Evolutionary conservation across 2,888 invertebrate genomes (phyloP), one percentile per base, ranked within the genome.

Genomic region (Raillietiella orientalis): DNA sequence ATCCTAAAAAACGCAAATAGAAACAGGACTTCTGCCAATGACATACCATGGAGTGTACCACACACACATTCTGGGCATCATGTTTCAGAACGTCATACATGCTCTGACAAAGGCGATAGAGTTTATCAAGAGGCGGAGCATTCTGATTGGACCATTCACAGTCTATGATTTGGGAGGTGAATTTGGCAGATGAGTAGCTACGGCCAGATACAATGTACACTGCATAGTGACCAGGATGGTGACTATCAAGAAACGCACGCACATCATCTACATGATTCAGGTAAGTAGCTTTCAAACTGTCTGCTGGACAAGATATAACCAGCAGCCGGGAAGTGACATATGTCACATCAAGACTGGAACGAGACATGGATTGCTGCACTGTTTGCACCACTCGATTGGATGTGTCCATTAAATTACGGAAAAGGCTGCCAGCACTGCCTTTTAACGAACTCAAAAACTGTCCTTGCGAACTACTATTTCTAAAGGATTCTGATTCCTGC

Each of bases 331-430:
- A 74, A 6, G 87, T 87, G 33, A 90, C 62, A 46, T 82, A 82
- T 41, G 67, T 74, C 28, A 84, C 66, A 43, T 90, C 87, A 40
- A 87, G 50, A 46, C 84, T 84, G 25, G 64, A 65, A 36, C 72
- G 57, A 16, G 67, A 70, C 47, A 79, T 77, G 23, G 67, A 65
- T 41, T 77, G 75, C 45, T 79, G 79, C 34, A 90, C 75, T 19
- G 82, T 75, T 44, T 87, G 79, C 66, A 90, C 84, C 21, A 93
- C 82, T 55, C 84, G 87, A 19, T 67, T 69, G 12, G 87, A 82
- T 0, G 84, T 87, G 41, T 90, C 90, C 45, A 82, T 84, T 15
- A 93, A 51, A 42, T 84, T 87, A 41, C 79, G 82, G 31, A 90
- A 54, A 38, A 87, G 65, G 40, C 66, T 79, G 3, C 84, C 79